Evolutionary conservation across 92 coral and sea anemone species (phyloP), one percentile per base, ranked within the genome.

Genomic region (Parazoanthus atlanticus): DNA sequence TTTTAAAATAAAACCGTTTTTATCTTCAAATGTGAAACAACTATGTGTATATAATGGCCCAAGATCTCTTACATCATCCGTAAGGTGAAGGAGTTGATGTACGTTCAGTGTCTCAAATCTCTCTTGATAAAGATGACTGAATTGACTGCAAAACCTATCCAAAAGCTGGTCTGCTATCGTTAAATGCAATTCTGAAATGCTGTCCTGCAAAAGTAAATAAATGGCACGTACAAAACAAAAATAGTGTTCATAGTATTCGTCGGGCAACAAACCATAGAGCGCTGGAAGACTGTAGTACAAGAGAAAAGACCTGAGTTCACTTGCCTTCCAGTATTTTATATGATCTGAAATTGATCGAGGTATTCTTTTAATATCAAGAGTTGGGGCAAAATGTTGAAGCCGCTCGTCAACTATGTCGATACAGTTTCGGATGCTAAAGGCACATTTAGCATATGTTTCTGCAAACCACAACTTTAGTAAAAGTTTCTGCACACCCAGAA

Each of bases 241-340:
- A 32, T 82, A 90, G 69, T 92, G 89, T 21, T 85, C 61, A 86
- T 89, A 89, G 54, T 90, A 90, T 3, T 31, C 65, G n/a, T 92
- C 90, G 23, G 95, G 90, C 30, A 93, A 58, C 30, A 93, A 40
- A 41, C 93, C 95, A 76, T 82, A 91, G 36, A 91, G 87, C 2
- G 40, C 58, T 8, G 93, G 92, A 43, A 91, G 82, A 3, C 92
- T 90, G 65, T 84, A 91, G 90, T 46, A 92, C 23, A 86, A 82
- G 25, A 91, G 85, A 91, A 92, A 94, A 25, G 94, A 92, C 2
- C 90, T 88, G 84, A 94, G 80, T 76, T 94, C 94, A 58, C 83
- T 86, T 11, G 95, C 91, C 56, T 93, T 91, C 92, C 92, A 89
- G 69, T 91, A 88, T 70, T 87, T 87, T 15, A 93, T 74, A 80